These are phyloP conservation scores for Palythoa heliodiscus DNA, from an alignment of 92 coral and sea anemone genomes.

Conservation along the genomic window DNA sequence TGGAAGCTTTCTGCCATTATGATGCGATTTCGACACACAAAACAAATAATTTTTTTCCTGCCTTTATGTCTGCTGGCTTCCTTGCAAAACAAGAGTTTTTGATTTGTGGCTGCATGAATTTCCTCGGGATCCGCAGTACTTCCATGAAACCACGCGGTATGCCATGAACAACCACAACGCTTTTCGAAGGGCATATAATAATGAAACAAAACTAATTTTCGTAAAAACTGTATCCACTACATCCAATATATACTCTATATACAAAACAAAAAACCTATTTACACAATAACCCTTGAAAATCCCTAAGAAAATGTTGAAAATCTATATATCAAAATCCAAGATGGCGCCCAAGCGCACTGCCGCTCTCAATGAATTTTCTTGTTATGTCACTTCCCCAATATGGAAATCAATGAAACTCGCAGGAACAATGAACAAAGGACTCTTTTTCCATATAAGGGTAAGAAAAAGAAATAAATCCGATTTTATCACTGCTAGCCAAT, in stretches of 20 bases:
- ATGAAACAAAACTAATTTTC: too few relatives aligned
- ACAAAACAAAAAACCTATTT: too few relatives aligned
- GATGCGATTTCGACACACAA: background rate
- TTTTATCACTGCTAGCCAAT: too few relatives aligned
- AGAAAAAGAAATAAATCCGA: too few relatives aligned
- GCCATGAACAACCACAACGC: too few relatives aligned
- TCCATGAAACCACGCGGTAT: too few relatives aligned
- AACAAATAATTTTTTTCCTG: slow-evolving; percentile 1
- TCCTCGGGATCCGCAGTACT: background rate
- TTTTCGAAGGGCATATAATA: too few relatives aligned
- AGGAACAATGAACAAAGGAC: too few relatives aligned
- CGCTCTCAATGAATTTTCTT: background rate
- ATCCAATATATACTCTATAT: too few relatives aligned
- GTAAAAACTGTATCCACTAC: too few relatives aligned
- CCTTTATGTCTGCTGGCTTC: background rate
- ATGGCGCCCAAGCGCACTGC: slow-evolving; percentile 22
- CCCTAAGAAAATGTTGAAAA: slow-evolving; percentile 16
- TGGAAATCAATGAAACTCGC: too few relatives aligned
- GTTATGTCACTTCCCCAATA: background rate
- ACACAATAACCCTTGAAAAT: background rate
- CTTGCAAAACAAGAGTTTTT: slow-evolving; percentile 8
- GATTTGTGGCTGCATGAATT: background rate
- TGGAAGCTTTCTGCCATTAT: background rate
- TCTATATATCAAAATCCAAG: slow-evolving; percentile 19
- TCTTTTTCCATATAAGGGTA: too few relatives aligned